Evolutionary conservation across 2,797 vertebrate species (phyloP).

Genomic region (Labeo calbasu): DNA sequence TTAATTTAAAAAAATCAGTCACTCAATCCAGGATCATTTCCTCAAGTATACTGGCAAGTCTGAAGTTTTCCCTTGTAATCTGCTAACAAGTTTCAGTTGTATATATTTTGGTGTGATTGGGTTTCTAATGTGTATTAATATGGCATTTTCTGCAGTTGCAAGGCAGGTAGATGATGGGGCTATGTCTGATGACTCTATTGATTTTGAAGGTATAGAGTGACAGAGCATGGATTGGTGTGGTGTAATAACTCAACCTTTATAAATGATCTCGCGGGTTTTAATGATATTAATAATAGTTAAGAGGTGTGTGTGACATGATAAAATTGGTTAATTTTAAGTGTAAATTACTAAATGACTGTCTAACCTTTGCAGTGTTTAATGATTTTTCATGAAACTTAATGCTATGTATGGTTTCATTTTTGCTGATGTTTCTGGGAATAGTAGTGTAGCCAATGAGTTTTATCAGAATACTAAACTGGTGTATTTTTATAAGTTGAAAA

Average conservation of each 20-base stretch:
- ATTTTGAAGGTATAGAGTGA: conserved; percentile 79
- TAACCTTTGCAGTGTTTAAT: neutral
- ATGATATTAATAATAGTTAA: neutral
- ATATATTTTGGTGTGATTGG: neutral
- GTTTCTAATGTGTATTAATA: conserved; percentile 31
- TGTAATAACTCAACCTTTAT: neutral
- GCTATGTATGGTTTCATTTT: neutral
- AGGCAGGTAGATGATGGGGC: conserved; percentile 81
- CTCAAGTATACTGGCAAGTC: neutral
- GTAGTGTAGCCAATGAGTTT: neutral
- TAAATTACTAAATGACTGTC: neutral
- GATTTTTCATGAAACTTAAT: neutral
- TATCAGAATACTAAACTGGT: neutral
- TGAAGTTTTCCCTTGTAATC: neutral
- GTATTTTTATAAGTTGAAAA: neutral
- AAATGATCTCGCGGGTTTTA: neutral
- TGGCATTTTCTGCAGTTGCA: conserved; percentile 78
- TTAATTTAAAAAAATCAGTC: neutral
- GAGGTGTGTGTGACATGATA: neutral
- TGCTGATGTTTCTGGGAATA: neutral
- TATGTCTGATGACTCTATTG: conserved; percentile 83
- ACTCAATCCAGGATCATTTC: neutral
- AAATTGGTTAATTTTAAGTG: neutral
- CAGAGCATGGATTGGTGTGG: conserved; percentile 41
- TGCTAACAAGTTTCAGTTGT: neutral